Conservation (phyloP, 2,797 vertebrate genomes). For the Gymnothorax reevesii region DNA sequence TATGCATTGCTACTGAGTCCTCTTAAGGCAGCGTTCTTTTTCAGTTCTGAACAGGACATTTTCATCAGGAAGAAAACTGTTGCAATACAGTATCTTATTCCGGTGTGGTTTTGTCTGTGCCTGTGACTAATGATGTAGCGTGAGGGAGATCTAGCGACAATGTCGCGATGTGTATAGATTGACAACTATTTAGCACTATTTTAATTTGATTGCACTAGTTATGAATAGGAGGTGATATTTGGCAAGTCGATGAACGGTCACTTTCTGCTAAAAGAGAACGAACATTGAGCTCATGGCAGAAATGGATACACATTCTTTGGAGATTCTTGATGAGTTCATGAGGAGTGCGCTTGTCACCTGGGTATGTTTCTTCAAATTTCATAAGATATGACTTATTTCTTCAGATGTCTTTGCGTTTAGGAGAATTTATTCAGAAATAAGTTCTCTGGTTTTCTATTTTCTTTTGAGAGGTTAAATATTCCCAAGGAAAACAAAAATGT, state of each 20-base stretch:
- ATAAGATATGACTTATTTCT: constrained; percentile 39
- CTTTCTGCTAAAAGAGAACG: not conserved
- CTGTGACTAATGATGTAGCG: constrained; percentile 39
- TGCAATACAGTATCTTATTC: constrained; percentile 64
- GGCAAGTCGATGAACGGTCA: too few relatives aligned
- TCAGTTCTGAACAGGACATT: not conserved
- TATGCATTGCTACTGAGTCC: not conserved
- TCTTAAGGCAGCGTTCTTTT: not conserved
- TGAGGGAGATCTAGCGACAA: constrained; percentile 54
- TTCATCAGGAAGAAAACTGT: constrained; percentile 40
- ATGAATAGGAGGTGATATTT: not conserved
- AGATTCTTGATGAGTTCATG: constrained; percentile 79
- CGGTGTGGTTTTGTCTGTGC: constrained; percentile 74
- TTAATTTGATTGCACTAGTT: constrained; percentile 25
- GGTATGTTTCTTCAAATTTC: constrained; percentile 69
- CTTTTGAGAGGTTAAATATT: not conserved
- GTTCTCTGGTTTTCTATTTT: not conserved
- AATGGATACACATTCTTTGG: constrained; percentile 72
- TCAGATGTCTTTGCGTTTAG: constrained; percentile 19
- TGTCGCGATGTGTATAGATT: constrained; percentile 50
- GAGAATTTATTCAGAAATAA: not conserved
- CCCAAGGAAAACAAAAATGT: not conserved
- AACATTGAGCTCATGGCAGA: constrained; percentile 45
- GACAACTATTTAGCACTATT: constrained; percentile 21
- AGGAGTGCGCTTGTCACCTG: constrained; percentile 75